phyloP scores from a whole-genome alignment of 2,888 invertebrate species.

The Ceriagrion tenellum region DNA sequence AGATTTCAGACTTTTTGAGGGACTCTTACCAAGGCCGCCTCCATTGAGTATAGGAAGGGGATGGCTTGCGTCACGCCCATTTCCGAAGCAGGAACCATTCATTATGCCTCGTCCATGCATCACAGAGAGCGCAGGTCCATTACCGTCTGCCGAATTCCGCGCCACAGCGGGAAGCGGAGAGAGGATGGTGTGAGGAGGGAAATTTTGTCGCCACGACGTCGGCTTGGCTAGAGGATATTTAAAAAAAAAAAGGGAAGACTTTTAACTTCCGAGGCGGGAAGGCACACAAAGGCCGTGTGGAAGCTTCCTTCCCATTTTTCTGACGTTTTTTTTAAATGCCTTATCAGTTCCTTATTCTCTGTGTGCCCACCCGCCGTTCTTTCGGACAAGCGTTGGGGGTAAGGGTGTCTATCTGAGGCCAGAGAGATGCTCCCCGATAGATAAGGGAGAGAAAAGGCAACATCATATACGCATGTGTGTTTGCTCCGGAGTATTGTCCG shows the following conservation, averaged over 20 bases:
- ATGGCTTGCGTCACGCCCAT: background rate
- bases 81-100: background rate
- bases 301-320: background rate
- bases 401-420: background rate
- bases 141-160: background rate
- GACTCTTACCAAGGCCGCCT: background rate
- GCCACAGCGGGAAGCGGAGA: background rate
- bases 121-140: background rate
- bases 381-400: background rate
- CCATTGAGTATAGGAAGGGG: background rate
- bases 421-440: background rate
- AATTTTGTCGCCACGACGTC: background rate
- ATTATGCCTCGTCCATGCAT: background rate
- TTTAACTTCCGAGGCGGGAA: background rate
- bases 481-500: background rate
- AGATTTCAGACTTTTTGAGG: background rate
- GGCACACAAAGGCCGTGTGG: background rate
- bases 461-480: background rate
- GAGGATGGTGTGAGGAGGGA: too few relatives aligned
- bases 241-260: background rate
- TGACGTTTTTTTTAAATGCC: constrained; percentile 5
- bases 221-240: background rate
- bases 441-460: constrained; percentile 15
- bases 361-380: background rate
- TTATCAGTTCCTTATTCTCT: constrained; percentile 17